A percentile compares a stretch with the other conserved stretches of the same genome.
phyloP scores from a whole-genome alignment of 2,797 vertebrate genomes.

The Dallia pectoralis region DNA sequence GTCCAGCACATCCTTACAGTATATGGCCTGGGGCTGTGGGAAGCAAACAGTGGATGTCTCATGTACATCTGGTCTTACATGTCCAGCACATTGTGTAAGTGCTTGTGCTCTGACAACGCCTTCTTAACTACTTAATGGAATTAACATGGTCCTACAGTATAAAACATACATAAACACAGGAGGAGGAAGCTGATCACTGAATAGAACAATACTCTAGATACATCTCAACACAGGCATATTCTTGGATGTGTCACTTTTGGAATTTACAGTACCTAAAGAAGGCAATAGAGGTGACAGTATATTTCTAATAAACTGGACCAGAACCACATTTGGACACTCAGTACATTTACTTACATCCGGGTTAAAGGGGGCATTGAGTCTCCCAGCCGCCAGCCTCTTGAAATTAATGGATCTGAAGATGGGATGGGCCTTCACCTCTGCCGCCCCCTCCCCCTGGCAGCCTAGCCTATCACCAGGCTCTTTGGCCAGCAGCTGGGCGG shows the following conservation, averaged over 20 bases:
- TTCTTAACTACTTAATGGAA: not conserved
- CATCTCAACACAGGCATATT: not conserved
- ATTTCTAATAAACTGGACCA: not conserved
- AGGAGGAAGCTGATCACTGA: not conserved
- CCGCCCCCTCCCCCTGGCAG: slow-evolving; percentile 82
- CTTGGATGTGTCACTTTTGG: not conserved
- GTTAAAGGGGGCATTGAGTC: slow-evolving; percentile 89
- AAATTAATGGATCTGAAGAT: slow-evolving; percentile 94
- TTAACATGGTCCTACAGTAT: not conserved
- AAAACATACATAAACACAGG: slow-evolving; percentile 5
- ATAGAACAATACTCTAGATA: not conserved
- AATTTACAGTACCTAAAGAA: not conserved
- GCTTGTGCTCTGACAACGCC: not conserved
- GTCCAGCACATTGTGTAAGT: not conserved
- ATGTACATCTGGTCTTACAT: too few relatives aligned
- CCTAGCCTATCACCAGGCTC: slow-evolving; percentile 86
- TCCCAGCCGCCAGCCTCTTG: slow-evolving; percentile 92
- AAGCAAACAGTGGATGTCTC: too few relatives aligned
- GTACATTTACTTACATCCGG: slow-evolving; percentile 85
- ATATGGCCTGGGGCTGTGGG: too few relatives aligned
- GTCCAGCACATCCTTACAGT: not conserved
- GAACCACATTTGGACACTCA: not conserved
- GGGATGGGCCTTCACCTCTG: slow-evolving; percentile 87
- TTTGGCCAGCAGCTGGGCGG: slow-evolving; percentile 85
- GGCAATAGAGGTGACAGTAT: not conserved